Conservation (phyloP, 2,888 invertebrate genomes). For the Trachelus tabidus region DNA sequence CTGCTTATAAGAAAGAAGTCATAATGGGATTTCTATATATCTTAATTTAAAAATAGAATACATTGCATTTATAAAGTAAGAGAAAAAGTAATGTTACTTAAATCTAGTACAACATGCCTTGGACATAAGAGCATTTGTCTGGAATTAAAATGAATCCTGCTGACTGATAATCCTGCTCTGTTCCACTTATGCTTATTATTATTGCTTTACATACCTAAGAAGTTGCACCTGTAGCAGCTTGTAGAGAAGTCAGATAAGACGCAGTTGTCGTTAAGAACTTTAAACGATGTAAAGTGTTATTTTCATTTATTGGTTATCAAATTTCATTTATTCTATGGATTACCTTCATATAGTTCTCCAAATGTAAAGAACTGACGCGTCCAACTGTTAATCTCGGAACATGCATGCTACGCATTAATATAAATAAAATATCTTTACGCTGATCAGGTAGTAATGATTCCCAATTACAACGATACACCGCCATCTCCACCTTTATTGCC, state of each 20-base stretch:
- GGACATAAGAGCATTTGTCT: not conserved
- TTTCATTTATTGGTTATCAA: not conserved
- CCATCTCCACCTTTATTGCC: constrained; percentile 24
- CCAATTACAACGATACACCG: constrained; percentile 31
- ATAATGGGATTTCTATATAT: not conserved
- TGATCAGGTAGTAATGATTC: constrained; percentile 20
- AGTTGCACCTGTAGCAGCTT: constrained; percentile 6
- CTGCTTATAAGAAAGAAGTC: constrained; percentile 64
- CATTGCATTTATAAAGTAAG: not conserved
- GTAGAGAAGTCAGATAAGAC: constrained; percentile 17
- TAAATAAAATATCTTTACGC: constrained; percentile 25
- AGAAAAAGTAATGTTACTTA: not conserved
- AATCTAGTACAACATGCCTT: not conserved
- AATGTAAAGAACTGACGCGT: constrained; percentile 24
- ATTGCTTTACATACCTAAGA: not conserved
- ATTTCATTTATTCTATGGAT: not conserved
- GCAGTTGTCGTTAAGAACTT: constrained; percentile 13
- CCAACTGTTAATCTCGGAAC: constrained; percentile 26
- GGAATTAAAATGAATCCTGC: not conserved
- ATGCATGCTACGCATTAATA: constrained; percentile 28
- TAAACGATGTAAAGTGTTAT: not conserved
- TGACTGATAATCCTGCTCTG: constrained; percentile 3
- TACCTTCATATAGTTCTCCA: constrained; percentile 33
- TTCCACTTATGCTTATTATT: not conserved
- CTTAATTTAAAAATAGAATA: not conserved